phyloP scores from a whole-genome alignment of 2,888 invertebrate species.

The Mesorhabditis sp. region DNA sequence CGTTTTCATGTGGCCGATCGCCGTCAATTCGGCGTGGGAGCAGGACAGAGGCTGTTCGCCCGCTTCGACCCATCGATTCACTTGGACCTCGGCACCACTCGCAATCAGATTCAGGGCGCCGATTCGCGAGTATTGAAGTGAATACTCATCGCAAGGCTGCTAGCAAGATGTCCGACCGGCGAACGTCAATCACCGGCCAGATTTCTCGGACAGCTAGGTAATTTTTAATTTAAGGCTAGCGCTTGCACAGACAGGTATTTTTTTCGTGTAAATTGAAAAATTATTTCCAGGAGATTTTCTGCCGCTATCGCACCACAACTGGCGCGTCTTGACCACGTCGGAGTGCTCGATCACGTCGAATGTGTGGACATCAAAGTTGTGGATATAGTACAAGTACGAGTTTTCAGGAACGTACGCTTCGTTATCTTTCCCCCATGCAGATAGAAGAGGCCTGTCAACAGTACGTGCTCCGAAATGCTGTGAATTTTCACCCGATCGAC shows the following conservation, averaged over 20 bases:
- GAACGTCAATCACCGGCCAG: not conserved
- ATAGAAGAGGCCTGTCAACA: not conserved
- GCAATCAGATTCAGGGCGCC: too few relatives aligned
- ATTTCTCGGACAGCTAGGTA: not conserved
- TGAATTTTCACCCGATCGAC: not conserved
- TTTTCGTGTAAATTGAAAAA: not conserved
- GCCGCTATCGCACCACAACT: not conserved
- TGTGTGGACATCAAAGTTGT: not conserved
- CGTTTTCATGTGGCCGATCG: too few relatives aligned
- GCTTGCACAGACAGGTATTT: not conserved
- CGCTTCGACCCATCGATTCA: too few relatives aligned
- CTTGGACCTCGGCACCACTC: too few relatives aligned
- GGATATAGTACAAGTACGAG: not conserved
- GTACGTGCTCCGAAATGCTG: not conserved
- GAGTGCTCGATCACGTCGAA: conserved; percentile 1
- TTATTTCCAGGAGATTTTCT: not conserved
- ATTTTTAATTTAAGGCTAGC: not conserved
- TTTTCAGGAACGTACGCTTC: not conserved
- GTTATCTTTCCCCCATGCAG: not conserved
- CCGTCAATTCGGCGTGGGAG: too few relatives aligned
- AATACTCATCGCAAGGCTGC: not conserved
- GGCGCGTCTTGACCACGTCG: not conserved
- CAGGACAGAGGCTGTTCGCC: too few relatives aligned
- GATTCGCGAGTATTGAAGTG: too few relatives aligned
- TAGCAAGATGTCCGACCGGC: not conserved